Evolutionary conservation across 2,888 invertebrate species (phyloP), one percentile per base, ranked within the genome.

Genomic region (Macroteleia sp.): DNA sequence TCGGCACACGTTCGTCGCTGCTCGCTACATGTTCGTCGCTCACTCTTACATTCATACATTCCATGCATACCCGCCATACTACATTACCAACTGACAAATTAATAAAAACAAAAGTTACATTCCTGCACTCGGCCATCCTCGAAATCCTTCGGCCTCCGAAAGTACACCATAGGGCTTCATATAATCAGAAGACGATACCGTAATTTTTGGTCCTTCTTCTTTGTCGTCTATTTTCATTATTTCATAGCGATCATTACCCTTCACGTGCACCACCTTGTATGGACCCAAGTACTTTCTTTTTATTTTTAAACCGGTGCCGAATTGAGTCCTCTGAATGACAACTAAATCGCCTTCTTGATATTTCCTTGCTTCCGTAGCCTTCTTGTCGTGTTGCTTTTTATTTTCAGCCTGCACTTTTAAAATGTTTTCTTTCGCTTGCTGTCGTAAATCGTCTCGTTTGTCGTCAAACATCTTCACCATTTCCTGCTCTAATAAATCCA

Each of bases 331-430:
- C 14, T 76, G 59, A 3, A 80, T 79, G 0, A 77, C 80, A 0
- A 78, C 57, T 0, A 74, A 16, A 16, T 81, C 79, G 2, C 79
- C 80, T 2, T 34, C 36, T 8, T 50, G 14, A 28, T 87, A 86
- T 9, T 61, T 22, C 8, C 34, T 71, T 1, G 84, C 77, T 28
- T 70, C 19, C 42, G 77, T 85, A 48, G 82, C 71, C n/a, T 73
- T 62, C 42, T 44, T 20, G 19, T 71, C 41, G 57, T 75, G 32
- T 57, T 57, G 85, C 4, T 5, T 9, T 2, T n/a, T 41, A 41
- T 41, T 87, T 66, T 86, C 84, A 16, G 80, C 57, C 25, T 83
- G 82, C 4, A 81, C 61, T 54, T 66, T 76, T 9, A 6, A n/a
- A 0, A 82, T 80, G 14, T 80, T 50, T 9, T 44, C 32, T 30